phyloP scores from a whole-genome alignment of 2,888 invertebrate species.

The Hartigia nigra region DNA sequence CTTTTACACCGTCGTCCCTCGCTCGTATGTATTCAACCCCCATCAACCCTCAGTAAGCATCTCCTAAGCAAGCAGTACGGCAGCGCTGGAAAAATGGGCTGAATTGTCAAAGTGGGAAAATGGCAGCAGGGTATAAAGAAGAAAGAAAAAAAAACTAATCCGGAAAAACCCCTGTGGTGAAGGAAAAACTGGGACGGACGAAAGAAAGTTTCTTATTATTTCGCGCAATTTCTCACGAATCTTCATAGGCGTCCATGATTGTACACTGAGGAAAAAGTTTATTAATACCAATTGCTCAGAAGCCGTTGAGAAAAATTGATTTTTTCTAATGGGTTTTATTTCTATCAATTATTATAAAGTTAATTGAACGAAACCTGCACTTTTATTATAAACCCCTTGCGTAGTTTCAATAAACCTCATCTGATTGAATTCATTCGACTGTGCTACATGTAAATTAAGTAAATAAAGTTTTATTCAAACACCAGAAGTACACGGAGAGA shows the following conservation, averaged over 20 bases:
- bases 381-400: too few species aligned
- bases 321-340: too few species aligned
- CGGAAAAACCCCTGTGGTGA: background rate
- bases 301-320: too few species aligned
- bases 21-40: background rate
- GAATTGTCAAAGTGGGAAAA: background rate
- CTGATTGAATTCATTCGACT: too few species aligned
- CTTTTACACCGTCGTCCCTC: background rate
- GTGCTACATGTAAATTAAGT: too few species aligned
- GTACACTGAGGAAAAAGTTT: background rate
- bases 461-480: too few species aligned
- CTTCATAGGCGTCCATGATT: background rate
- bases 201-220: background rate
- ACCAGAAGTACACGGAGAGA: too few species aligned
- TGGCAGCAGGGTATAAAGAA: background rate
- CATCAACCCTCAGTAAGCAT: background rate
- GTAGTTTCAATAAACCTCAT: too few species aligned
- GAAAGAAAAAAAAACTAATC: background rate
- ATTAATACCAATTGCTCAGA: too few species aligned
- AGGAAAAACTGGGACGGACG: background rate
- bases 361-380: too few species aligned
- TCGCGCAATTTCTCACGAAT: background rate
- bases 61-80: background rate
- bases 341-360: too few species aligned
- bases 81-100: background rate